These are phyloP conservation scores for Apodemia zela DNA, from an alignment of 2,888 invertebrate genomes.

Conservation along the genomic window DNA sequence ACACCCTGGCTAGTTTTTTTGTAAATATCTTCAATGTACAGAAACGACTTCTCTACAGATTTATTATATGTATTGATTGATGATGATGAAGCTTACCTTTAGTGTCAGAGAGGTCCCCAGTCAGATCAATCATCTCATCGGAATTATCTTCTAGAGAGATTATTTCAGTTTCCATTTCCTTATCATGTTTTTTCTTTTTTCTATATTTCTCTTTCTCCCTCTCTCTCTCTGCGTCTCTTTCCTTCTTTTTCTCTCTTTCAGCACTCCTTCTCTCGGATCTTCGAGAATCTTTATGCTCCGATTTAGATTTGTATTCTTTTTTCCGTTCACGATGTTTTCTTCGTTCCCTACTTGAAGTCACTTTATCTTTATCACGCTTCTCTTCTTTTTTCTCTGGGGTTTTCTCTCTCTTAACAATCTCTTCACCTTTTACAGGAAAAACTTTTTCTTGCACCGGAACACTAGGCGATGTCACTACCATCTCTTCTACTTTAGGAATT, in stretches of 20 bases:
- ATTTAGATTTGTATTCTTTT: slow-evolving; percentile 51
- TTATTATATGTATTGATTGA: no score
- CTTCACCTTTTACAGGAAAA: slow-evolving; percentile 19
- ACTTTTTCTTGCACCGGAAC: slow-evolving; percentile 20
- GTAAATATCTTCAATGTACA: no score
- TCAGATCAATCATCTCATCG: slow-evolving; percentile 81
- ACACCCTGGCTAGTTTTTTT: no score
- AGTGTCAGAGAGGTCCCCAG: slow-evolving; percentile 75
- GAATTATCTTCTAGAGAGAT: slow-evolving; percentile 69
- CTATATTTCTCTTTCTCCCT: slow-evolving; percentile 34
- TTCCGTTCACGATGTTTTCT: slow-evolving; percentile 50
- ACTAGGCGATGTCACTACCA: slow-evolving; percentile 29
- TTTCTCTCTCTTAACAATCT: slow-evolving; percentile 34
- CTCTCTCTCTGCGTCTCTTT: slow-evolving; percentile 27
- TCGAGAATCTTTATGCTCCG: slow-evolving; percentile 46
- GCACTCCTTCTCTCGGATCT: slow-evolving; percentile 30
- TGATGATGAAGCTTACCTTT: slow-evolving; percentile 54
- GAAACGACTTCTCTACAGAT: no score
- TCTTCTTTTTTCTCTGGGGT: slow-evolving; percentile 34
- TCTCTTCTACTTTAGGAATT: slow-evolving; percentile 30
- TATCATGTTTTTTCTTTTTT: slow-evolving; percentile 41
- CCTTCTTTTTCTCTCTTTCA: slow-evolving; percentile 33
- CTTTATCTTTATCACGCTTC: slow-evolving; percentile 29
- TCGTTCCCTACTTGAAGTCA: slow-evolving; percentile 42
- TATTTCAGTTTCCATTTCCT: slow-evolving; percentile 56